Evolutionary conservation across 2,797 vertebrate species (phyloP), one percentile per base, ranked within the genome.

Genomic region (Sebastes wilsoni): DNA sequence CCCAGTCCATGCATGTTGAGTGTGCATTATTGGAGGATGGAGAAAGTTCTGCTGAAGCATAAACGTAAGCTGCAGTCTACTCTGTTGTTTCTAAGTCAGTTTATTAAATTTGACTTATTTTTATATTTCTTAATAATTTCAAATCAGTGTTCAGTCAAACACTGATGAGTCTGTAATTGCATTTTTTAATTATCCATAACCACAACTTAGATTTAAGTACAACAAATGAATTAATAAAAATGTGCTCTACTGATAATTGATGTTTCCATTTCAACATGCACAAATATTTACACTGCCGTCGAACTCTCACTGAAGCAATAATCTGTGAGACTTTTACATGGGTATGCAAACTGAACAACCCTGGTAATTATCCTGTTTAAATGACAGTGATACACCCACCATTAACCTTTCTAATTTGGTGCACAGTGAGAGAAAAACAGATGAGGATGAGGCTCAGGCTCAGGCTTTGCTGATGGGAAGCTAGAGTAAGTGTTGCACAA

Each of bases 151-250:
- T 77, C 1, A 61, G 58, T 20, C 66, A 66, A 18, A 52, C 6
- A 23, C 65, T 54, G 32, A 34, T 23, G 42, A n/a, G 49, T 32
- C 49, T 8, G 49, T 36, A 67, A 79, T 72, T 64, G 30, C 25
- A 30, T 23, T 67, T 67, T 80, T 28, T 49, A 49, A 49, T 58
- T 73, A 83, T 75, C 42, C 59, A 34, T 38, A 72, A 81, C 9
- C 20, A 9, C 49, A 59, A 55, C 3, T 55, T 2, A 80, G 34
- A 60, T 66, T 67, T 25, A 13, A 81, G 8, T 20, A 5, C 2
- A 28, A 22, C 9, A 25, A 25, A 54, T 25, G 0, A 30, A 36
- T 18, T 25, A 65, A 62, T 56, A 20, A 16, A 66, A 73, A 62
- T n/a, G 12, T 49, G 1, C 11, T 66, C 4, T 6, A 3, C 13